These are phyloP conservation scores for Platysternon megacephalum DNA, from an alignment of 2,113 vertebrate species.

Conservation along the genomic window DNA sequence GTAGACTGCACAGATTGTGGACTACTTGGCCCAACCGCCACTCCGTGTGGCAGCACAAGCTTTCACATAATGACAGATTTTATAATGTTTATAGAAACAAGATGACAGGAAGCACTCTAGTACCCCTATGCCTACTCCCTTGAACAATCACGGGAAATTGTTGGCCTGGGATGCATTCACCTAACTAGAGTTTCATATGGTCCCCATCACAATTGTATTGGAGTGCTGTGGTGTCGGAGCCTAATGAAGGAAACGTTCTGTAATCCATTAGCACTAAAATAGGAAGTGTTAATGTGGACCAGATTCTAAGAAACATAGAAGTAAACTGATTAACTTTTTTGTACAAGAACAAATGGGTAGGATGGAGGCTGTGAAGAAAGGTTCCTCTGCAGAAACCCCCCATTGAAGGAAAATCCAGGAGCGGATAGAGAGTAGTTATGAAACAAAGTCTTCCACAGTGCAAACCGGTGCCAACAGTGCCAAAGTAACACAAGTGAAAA, in stretches of 20 bases:
- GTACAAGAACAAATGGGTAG: neutral
- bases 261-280: accelerated
- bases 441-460: neutral
- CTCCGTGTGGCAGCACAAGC: too few species aligned
- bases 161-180: neutral
- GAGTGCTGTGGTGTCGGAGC: neutral
- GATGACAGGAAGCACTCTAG: accelerated
- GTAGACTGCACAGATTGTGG: too few species aligned
- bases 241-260: accelerated
- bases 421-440: neutral
- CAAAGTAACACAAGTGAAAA: neutral
- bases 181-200: neutral
- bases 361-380: neutral
- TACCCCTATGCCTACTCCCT: neutral
- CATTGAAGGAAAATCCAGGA: neutral
- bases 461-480: neutral
- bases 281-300: accelerated
- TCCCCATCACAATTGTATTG: neutral
- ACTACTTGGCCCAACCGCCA: too few species aligned
- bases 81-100: accelerated
- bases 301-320: neutral
- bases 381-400: neutral
- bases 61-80: too few species aligned
- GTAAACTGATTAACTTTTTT: neutral
- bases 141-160: neutral